These are phyloP conservation scores for Rhynchomys soricoides DNA, from an alignment of 2,113 vertebrate genomes.

Conservation along the genomic window DNA sequence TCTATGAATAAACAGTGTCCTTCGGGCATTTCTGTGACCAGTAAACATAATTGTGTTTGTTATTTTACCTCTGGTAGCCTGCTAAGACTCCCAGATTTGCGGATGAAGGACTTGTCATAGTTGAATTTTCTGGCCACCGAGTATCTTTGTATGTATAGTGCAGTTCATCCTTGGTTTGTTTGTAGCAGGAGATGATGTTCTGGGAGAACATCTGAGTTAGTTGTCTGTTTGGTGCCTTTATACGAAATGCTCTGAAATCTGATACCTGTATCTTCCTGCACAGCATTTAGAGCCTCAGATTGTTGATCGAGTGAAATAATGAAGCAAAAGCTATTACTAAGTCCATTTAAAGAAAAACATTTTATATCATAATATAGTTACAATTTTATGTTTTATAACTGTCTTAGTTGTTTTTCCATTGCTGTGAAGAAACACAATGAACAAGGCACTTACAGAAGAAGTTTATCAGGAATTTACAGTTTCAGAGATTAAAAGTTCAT, in stretches of 20 bases:
- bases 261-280: neutral
- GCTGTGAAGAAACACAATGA: neutral
- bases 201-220: neutral
- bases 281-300: neutral
- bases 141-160: neutral
- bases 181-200: neutral
- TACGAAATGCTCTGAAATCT: neutral
- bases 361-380: conserved; percentile 35
- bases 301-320: conserved; percentile 55
- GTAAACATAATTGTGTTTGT: neutral
- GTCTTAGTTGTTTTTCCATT: neutral
- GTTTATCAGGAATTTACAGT: neutral
- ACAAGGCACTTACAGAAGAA: neutral
- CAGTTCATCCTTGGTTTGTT: neutral
- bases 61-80: neutral
- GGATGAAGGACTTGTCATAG: conserved; percentile 13
- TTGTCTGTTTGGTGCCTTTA: conserved; percentile 16
- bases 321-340: conserved; percentile 50
- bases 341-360: conserved; percentile 42
- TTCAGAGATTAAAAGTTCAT: neutral
- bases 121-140: neutral
- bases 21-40: conserved; percentile 31
- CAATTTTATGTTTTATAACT: conserved; percentile 9
- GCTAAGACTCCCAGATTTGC: neutral
- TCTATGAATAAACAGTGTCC: neutral